These are phyloP conservation scores for Porites rus DNA, from an alignment of 92 coral and sea anemone species.

Conservation along the genomic window DNA sequence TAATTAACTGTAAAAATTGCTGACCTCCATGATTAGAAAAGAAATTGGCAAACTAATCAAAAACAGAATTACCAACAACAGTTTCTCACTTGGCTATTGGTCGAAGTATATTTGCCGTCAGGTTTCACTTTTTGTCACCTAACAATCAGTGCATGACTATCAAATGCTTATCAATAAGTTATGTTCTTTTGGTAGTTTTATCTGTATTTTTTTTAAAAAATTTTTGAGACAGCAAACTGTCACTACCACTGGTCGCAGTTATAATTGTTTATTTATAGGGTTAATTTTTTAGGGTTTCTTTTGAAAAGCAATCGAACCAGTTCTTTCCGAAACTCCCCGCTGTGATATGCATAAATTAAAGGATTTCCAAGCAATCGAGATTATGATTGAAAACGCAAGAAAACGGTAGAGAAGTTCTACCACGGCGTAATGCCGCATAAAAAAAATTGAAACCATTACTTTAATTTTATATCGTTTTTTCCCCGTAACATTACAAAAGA, in stretches of 20 bases:
- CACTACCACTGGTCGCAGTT: not conserved
- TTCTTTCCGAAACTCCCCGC: constrained; percentile 64
- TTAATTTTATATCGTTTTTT: constrained; percentile 6
- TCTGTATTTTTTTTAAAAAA: too few relatives aligned
- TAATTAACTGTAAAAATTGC: too few relatives aligned
- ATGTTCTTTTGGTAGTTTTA: too few relatives aligned
- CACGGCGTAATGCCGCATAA: constrained; percentile 22
- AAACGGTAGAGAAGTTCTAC: constrained; percentile 23
- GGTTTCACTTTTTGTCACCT: too few relatives aligned
- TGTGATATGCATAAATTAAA: constrained; percentile 65
- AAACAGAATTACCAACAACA: too few relatives aligned
- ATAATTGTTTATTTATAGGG: not conserved
- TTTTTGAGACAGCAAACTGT: not conserved
- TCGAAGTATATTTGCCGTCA: too few relatives aligned
- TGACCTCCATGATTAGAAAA: too few relatives aligned
- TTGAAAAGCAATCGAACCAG: constrained; percentile 4
- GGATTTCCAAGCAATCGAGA: constrained; percentile 69
- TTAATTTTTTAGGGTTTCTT: not conserved
- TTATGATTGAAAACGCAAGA: constrained; percentile 19
- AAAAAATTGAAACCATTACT: constrained; percentile 29
- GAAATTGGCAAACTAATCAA: too few relatives aligned
- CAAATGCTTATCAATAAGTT: too few relatives aligned
- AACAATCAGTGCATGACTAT: too few relatives aligned
- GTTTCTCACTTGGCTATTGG: too few relatives aligned
- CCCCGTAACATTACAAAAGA: constrained; percentile 12